Evolutionary conservation across 64 coral and sea anemone genomes (phyloP), one percentile per base, ranked within the genome.

Genomic region (Acropora tenuis): DNA sequence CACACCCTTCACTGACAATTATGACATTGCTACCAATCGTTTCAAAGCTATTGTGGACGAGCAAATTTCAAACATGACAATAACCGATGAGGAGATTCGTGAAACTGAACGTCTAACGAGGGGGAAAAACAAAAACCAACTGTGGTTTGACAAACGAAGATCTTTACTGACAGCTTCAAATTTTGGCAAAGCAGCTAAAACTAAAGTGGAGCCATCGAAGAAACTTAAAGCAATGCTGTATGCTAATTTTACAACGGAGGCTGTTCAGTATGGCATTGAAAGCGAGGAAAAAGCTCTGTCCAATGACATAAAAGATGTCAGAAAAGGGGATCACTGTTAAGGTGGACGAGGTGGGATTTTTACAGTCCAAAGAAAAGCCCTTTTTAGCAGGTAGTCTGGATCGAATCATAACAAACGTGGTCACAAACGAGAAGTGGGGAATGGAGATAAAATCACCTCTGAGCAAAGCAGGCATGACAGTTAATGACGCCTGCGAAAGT

Each of bases 171-270:
- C 78, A 10, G 78, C 92, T 17, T 89, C 92, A 42, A 88, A 93
- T 75, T 30, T 50, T 63, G 50, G 52, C 3, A 66, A 82, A 9
- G 53, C 76, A 66, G 73, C 59, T 0, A 87, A 92, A 71, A 86
- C 30, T 61, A 92, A 86, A 41, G 90, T 78, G 12, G 90, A 92
- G 13, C 90, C 90, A 8, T 76, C 53, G 45, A 84, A 91, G 7
- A 92, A 87, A 86, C 20, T 92, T n/a, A 92, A 73, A 50, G 73
- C 90, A 3, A 92, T 92, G 67, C 75, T 92, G 4, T 87, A 92
- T 63, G 12, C 46, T 11, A 88, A 88, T 55, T 88, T 76, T 30
- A 76, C 40, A 0, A 88, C 71, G 2, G 47, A 88, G 40, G 86
- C 72, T 30, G 13, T 75, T 9, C 41, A 53, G 16, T 88, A 88